Base-by-base conservation (phyloP, 2,113 vertebrate genomes). In the Romanogobio albipinnatus region DNA sequence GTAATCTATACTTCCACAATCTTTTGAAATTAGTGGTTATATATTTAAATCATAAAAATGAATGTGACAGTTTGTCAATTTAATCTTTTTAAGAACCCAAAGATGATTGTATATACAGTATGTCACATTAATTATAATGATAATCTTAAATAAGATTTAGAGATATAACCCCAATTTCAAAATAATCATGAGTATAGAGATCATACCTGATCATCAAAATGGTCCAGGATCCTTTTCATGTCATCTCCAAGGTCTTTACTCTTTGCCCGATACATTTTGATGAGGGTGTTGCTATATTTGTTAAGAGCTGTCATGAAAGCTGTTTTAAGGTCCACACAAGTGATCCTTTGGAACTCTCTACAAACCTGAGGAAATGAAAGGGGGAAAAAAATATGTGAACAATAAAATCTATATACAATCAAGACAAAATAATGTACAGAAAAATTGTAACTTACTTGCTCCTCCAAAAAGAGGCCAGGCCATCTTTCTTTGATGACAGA, bases 171-270 rank as follows among this genome's bases (percentile, higher is more conserved):
- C 2, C 11, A 13, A 49, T 13, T 47, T 47, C 45, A 13, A 49
- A 58, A 58, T 8, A 22, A 9, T 13, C 10, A 14, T 3, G 29
- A 13, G 9, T 64, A 64, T 29, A 64, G n/a, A 5, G 14, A 29
- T 64, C 61, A 66, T 66, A 66, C 62, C 26, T 66, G 62, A 11
- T 66, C 62, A 33, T 66, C 62, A 66, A 66, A 66, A 66, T 66
- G 26, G 62, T 66, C 62, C 26, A 66, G 26, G 11, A 66, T 64
- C 1, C 1, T 66, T 29, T 64, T 66, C 62, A 66, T 66, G 4
- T 66, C 62, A 15, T 29, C 61, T 64, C 3, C 61, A 64, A 64
- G 24, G 61, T 62, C n/a, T 62, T 62, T 62, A 62, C 59, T 66
- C 13, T 66, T 66, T 66, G 62, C 62, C 2, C 26, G 62, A 66